A percentile compares a stretch with the other conserved stretches of the same genome.
phyloP scores from a whole-genome alignment of 2,797 vertebrate genomes.

The Rhyacichthys aspro region DNA sequence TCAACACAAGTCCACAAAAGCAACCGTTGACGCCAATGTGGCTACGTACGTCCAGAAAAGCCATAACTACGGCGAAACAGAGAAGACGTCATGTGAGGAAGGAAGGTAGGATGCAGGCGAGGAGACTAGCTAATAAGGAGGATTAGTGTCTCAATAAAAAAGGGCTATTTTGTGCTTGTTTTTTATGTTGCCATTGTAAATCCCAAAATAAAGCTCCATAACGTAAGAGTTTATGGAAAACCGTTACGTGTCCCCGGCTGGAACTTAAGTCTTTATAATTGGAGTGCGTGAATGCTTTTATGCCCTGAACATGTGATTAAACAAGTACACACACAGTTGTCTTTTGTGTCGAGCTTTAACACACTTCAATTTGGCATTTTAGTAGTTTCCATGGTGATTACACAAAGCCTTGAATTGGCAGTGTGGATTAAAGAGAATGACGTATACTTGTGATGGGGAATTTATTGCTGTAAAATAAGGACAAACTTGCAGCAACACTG shows the following conservation, averaged over 20 bases:
- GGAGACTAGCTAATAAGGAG: not conserved
- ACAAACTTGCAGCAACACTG: conserved; percentile 39
- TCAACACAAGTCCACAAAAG: conserved; percentile 3
- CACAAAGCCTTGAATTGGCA: conserved; percentile 31
- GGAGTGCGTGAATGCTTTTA: conserved; percentile 16
- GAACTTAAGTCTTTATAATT: not conserved
- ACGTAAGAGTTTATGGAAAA: not conserved
- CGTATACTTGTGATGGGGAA: not conserved
- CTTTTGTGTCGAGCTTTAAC: conserved; percentile 24
- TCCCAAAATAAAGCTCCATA: not conserved
- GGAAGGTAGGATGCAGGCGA: not conserved
- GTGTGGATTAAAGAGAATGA: conserved; percentile 11
- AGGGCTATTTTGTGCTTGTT: not conserved
- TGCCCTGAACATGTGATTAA: conserved; percentile 6
- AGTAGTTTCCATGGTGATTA: conserved; percentile 27
- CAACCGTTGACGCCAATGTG: not conserved
- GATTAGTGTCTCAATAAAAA: not conserved
- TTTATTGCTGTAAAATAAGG: conserved; percentile 44
- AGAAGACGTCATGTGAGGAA: conserved; percentile 3
- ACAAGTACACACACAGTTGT: not conserved
- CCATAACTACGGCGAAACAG: not conserved
- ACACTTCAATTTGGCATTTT: conserved; percentile 9
- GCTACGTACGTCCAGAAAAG: not conserved
- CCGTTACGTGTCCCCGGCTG: not conserved
- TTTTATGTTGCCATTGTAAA: not conserved